Conservation (phyloP, 1,140 invertebrate species). For the Caenorhabditis tropicalis region DNA sequence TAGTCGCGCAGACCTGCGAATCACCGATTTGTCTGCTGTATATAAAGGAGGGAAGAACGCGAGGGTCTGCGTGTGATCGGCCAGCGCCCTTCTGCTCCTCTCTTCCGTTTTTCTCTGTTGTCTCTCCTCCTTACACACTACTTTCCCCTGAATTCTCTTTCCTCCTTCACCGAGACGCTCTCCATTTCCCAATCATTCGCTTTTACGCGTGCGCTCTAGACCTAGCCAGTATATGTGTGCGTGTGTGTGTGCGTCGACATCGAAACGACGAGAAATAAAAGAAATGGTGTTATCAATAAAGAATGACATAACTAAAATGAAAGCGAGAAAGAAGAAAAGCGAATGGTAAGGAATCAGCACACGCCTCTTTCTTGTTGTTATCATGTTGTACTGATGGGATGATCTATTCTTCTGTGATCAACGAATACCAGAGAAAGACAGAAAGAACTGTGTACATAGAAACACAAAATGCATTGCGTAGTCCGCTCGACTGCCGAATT, state of each 20-base stretch:
- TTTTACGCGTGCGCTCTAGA: neutral
- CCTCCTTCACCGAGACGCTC: neutral
- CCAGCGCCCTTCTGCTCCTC: neutral
- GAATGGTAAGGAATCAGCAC: neutral
- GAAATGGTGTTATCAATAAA: neutral
- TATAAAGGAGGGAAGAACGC: constrained; percentile 38
- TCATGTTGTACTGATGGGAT: neutral
- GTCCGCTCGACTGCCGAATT: neutral
- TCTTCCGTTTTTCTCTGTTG: neutral
- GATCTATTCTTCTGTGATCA: neutral
- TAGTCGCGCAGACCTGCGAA: constrained; percentile 15
- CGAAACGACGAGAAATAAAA: constrained; percentile 10
- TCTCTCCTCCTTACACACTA: neutral
- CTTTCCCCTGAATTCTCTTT: neutral
- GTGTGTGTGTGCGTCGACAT: neutral
- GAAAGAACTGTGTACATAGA: neutral
- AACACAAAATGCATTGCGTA: neutral
- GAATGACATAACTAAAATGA: constrained; percentile 27
- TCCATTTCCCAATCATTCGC: neutral
- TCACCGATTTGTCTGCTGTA: constrained; percentile 43
- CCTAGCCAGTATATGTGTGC: constrained; percentile 7
- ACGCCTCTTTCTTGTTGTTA: neutral
- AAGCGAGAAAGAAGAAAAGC: neutral
- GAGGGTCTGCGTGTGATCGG: constrained; percentile 23
- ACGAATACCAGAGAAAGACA: neutral